phyloP scores from a whole-genome alignment of 2,888 invertebrate species.

The Anodontia alba region DNA sequence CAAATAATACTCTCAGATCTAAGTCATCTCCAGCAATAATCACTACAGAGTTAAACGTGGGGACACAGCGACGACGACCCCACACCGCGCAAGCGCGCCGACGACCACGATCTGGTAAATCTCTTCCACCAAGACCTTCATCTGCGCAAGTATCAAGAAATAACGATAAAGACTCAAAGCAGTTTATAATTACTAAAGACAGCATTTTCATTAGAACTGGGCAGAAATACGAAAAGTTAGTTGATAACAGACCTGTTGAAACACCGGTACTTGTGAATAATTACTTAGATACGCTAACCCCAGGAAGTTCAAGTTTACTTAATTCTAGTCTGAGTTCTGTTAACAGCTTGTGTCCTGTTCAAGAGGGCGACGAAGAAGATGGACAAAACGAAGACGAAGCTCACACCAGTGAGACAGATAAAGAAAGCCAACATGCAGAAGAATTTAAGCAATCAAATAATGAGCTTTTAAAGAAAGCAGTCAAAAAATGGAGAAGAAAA shows the following conservation, averaged over 20 bases:
- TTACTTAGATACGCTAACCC: slow-evolving; percentile 28
- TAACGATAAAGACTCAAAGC: neutral
- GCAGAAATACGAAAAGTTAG: slow-evolving; percentile 52
- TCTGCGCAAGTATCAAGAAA: slow-evolving; percentile 36
- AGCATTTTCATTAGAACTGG: slow-evolving; percentile 53
- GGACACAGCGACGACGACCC: slow-evolving; percentile 38
- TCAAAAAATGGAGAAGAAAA: slow-evolving; percentile 22
- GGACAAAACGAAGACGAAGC: slow-evolving; percentile 34
- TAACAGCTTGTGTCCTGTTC: slow-evolving; percentile 53
- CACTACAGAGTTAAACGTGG: neutral
- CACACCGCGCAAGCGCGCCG: slow-evolving; percentile 58
- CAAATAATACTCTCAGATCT: slow-evolving; percentile 36
- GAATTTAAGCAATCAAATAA: neutral
- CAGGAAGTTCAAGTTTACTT: neutral
- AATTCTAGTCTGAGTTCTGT: slow-evolving; percentile 29
- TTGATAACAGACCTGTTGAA: slow-evolving; percentile 48
- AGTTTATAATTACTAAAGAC: slow-evolving; percentile 58
- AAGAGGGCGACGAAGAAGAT: slow-evolving; percentile 47
- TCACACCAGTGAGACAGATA: neutral
- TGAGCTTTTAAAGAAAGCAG: slow-evolving; percentile 7
- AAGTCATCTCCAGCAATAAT: slow-evolving; percentile 43
- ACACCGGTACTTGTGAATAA: slow-evolving; percentile 56
- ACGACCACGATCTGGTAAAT: slow-evolving; percentile 28
- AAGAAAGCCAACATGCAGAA: neutral
- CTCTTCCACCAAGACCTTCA: slow-evolving; percentile 30